Evolutionary conservation across 2,888 invertebrate species (phyloP), one percentile per base, ranked within the genome.

Genomic region (Halictus ligatus): DNA sequence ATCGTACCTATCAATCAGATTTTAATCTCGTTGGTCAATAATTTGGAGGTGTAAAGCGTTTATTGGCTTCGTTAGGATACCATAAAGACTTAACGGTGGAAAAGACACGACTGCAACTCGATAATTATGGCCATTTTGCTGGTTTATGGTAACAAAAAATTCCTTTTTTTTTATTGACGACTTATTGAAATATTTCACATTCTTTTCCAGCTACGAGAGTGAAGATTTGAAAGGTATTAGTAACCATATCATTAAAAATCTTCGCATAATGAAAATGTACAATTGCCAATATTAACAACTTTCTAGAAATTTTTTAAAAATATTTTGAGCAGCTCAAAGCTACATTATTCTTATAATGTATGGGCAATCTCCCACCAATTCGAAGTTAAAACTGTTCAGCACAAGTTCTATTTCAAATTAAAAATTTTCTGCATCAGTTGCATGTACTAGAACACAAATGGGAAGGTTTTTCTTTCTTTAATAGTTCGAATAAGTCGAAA

Each of bases 1-100:
- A 95, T 85, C 95, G 95, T 72, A 96, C 96, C 92, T 94, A 85
- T 64, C 8, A 40, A 84, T 50, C 64, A n/a, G 6, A 76, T 78
- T 78, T 46, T 25, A 21, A 29, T n/a, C 43, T 48, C 6, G 18
- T 48, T 50, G 29, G 18, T 78, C 48, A 73, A 25, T 40, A 72
- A 60, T 67, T 72, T 54, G 7, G 25, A 21, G 43, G 21, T 25
- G 40, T 43, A 21, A 54, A 43, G 18, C 7, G 21, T 15, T 40
- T 35, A 12, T 18, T 54, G 21, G 29, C 15, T 71, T 29, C 21
- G 3, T 50, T 64, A 43, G 21, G 21, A n/a, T 71, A 12, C 21
- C 58, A 58, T n/a, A 58, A n/a, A 58, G 12, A n/a, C 8, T 58
- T 58, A 58, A 58, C 58, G 58, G 4, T 58, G 4, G n/a, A 58